Conservation (phyloP, 2,797 vertebrate genomes). For the Lagodon rhomboides region DNA sequence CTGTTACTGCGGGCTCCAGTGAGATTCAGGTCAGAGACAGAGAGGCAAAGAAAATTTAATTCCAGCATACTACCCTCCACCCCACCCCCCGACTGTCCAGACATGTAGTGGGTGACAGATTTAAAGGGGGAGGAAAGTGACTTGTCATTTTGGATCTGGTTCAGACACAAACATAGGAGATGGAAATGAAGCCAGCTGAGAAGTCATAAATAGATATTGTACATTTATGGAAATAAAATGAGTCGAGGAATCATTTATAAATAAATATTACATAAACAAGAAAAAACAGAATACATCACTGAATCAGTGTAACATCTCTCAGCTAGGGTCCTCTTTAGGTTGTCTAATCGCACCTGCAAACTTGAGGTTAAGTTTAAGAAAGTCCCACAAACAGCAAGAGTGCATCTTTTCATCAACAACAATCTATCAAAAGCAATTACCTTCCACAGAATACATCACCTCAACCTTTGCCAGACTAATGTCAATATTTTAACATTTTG, state of each 20-base stretch:
- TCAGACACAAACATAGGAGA: slow-evolving; percentile 55
- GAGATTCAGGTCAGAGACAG: slow-evolving; percentile 82
- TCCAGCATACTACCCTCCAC: slow-evolving; percentile 51
- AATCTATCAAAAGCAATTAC: not conserved
- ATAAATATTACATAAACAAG: slow-evolving; percentile 1
- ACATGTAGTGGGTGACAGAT: slow-evolving; percentile 81
- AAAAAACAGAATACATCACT: not conserved
- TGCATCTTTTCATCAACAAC: no score
- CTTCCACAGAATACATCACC: not conserved
- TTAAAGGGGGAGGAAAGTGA: slow-evolving; percentile 65
- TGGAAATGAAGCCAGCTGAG: slow-evolving; percentile 34
- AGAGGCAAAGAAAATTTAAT: slow-evolving; percentile 82
- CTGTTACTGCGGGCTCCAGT: slow-evolving; percentile 65
- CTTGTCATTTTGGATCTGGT: slow-evolving; percentile 57
- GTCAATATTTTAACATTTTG: not conserved
- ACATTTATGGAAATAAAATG: slow-evolving; percentile 44
- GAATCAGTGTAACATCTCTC: not conserved
- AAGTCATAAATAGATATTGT: slow-evolving; percentile 57
- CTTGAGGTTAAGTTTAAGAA: not conserved
- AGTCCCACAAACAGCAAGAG: not conserved
- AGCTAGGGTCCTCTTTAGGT: not conserved
- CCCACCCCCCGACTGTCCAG: slow-evolving; percentile 71
- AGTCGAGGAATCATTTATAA: slow-evolving; percentile 30
- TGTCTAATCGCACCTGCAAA: slow-evolving; percentile 4
- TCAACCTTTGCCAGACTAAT: not conserved